Evolutionary conservation across 2,888 invertebrate species (phyloP), one percentile per base, ranked within the genome.

Genomic region (Thera obeliscata): DNA sequence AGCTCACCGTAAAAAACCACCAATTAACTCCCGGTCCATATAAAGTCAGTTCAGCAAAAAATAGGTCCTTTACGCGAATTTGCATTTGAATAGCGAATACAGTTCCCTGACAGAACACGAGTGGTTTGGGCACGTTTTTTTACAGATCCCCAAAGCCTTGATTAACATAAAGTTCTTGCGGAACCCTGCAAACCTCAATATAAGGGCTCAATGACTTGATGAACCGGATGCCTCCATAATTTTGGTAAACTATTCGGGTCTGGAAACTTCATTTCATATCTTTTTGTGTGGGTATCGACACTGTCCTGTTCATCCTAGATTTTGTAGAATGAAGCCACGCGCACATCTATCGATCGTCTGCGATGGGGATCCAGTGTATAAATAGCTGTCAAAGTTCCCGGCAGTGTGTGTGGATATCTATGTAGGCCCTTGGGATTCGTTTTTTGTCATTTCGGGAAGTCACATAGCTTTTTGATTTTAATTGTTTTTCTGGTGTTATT

Each of bases 121-220:
- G 82, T 77, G 80, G 76, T 77, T 73, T 74, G 81, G 81, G 81
- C 78, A 81, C 79, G 78, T 84, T 87, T 87, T 87, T 87, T 85
- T 85, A 81, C 78, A 79, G 76, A 76, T 74, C 74, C 70, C 77
- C 75, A 77, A 77, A 80, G 77, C 79, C 81, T 78, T 76, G 83
- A 87, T 88, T 88, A 87, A 82, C 88, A 88, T 88, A 87, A 88
- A 87, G 86, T 84, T 86, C 84, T 85, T 84, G 82, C 78, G 80
- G 77, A 77, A 82, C 76, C 77, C 80, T 78, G 78, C 78, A 76
- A 82, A 78, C 78, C 79, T 79, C 79, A 81, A 83, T 82, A 81
- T 80, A 77, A 75, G 75, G 75, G 73, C 76, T 74, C 67, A 78
- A 82, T 79, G 80, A 77, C 82, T 80, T 79, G 80, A 84, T 82